A percentile compares a stretch with the other conserved stretches of the same genome.
phyloP scores from a whole-genome alignment of 2,797 vertebrate genomes.

The Triplophysa yarkandensis region DNA sequence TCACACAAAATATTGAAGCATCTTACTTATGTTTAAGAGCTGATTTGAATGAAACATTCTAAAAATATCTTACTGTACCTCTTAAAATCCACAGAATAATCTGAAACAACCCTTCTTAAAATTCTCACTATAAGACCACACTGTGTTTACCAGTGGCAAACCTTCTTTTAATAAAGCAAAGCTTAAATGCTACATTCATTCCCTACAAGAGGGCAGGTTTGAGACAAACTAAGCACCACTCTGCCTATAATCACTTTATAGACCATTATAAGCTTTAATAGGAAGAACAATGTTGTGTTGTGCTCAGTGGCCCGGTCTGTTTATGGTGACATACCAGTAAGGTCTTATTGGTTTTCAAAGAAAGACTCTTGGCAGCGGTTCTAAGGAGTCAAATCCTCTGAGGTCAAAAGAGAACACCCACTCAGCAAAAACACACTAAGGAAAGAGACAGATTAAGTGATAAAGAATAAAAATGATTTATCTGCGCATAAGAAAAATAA shows the following conservation, averaged over 20 bases:
- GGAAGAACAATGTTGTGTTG: constrained; percentile 52
- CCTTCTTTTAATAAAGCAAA: background rate
- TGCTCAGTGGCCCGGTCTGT: constrained; percentile 46
- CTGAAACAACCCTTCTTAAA: background rate
- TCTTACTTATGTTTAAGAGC: too few species aligned
- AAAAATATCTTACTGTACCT: background rate
- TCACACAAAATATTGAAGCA: background rate
- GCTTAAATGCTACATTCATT: constrained; percentile 6
- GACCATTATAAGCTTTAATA: constrained; percentile 39
- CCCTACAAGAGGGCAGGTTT: constrained; percentile 44
- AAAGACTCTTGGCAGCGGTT: constrained; percentile 51
- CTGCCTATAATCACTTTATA: constrained; percentile 47
- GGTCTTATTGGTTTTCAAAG: constrained; percentile 61
- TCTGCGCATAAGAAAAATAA: constrained; percentile 38
- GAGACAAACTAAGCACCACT: constrained; percentile 48
- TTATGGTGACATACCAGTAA: constrained; percentile 62
- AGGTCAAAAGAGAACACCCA: constrained; percentile 48
- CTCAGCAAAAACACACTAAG: constrained; percentile 39
- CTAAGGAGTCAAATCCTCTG: constrained; percentile 48
- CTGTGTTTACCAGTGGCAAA: background rate
- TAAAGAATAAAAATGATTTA: constrained; percentile 40
- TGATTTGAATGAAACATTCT: background rate
- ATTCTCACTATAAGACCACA: background rate
- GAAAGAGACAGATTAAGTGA: constrained; percentile 16
- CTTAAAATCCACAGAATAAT: background rate